These are phyloP conservation scores for Bicyclus anynana DNA, from an alignment of 1,140 invertebrate genomes.

Conservation along the genomic window DNA sequence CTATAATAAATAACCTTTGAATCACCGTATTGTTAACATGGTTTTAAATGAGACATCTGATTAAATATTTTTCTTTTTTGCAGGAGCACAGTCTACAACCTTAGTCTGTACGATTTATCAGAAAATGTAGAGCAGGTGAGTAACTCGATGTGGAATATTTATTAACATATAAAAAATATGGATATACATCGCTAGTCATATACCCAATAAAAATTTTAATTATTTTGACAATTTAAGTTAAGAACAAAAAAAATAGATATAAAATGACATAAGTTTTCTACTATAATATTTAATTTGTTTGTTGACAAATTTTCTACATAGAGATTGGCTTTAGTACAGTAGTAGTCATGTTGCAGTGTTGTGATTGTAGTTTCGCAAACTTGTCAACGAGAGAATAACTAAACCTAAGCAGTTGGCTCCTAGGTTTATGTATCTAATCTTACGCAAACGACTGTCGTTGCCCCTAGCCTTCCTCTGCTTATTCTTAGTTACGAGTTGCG, in stretches of 20 bases:
- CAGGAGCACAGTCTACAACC: conserved; percentile 68
- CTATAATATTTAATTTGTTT: no score
- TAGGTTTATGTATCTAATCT: conserved; percentile 49
- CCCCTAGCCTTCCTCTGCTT: conserved; percentile 38
- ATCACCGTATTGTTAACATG: no score
- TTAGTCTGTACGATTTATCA: conserved; percentile 68
- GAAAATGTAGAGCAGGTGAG: conserved; percentile 70
- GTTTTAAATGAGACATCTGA: neutral
- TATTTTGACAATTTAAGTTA: no score
- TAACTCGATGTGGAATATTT: neutral
- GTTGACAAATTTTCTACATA: no score
- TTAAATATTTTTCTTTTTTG: neutral
- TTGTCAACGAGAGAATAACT: conserved; percentile 4
- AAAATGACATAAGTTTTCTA: no score
- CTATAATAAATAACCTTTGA: no score
- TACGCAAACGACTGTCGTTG: conserved; percentile 38
- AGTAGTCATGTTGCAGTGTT: no score
- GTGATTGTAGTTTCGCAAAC: conserved; percentile 8
- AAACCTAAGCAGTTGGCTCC: conserved; percentile 18
- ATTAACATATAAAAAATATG: no score
- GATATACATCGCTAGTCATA: no score
- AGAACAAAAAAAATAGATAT: no score
- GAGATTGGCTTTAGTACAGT: no score
- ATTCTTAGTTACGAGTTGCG: conserved; percentile 52
- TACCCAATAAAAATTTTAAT: no score